A percentile compares a stretch with the other conserved stretches of the same genome.
phyloP scores from a whole-genome alignment of 2,113 vertebrate genomes.

The Siniperca chuatsi region DNA sequence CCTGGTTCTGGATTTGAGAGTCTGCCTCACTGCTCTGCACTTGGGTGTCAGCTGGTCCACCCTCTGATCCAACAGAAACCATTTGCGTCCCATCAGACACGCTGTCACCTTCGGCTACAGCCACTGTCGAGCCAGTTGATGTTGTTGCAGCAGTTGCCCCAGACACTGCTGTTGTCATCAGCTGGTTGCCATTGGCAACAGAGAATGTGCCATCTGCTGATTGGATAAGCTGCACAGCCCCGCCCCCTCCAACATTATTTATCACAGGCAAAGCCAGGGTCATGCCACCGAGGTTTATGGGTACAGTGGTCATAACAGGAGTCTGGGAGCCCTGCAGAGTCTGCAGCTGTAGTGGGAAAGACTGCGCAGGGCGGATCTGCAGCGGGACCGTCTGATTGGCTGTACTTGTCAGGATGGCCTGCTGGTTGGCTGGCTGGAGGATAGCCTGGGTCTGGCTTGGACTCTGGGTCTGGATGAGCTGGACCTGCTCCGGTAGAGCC shows the following conservation, averaged over 20 bases:
- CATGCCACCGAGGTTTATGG: conserved; percentile 97
- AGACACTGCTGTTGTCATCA: conserved; percentile 85
- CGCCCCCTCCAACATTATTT: conserved; percentile 90
- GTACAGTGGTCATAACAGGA: conserved; percentile 95
- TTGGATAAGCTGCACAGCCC: conserved; percentile 91
- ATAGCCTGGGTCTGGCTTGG: conserved; percentile 90
- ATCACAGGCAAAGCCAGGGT: conserved; percentile 96
- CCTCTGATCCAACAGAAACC: conserved; percentile 86
- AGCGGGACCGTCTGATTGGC: conserved; percentile 93
- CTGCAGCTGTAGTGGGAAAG: conserved; percentile 96
- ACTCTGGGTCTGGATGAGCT: conserved; percentile 93
- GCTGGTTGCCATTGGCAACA: conserved; percentile 94
- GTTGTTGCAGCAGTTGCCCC: conserved; percentile 84
- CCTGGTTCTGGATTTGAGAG: conserved; percentile 88
- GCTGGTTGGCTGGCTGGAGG: conserved; percentile 82
- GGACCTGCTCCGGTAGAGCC: conserved; percentile 91
- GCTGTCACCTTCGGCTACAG: conserved; percentile 84
- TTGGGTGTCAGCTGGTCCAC: conserved; percentile 84
- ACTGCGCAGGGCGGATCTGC: conserved; percentile 95
- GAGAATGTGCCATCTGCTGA: conserved; percentile 90
- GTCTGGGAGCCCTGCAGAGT: conserved; percentile 93
- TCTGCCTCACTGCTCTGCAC: conserved; percentile 85
- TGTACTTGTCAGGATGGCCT: conserved; percentile 89
- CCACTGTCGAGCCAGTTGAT: conserved; percentile 83
- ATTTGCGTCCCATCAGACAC: conserved; percentile 88